Evolutionary conservation across 2,888 invertebrate species (phyloP).

Genomic region (Drosophila limbata): DNA sequence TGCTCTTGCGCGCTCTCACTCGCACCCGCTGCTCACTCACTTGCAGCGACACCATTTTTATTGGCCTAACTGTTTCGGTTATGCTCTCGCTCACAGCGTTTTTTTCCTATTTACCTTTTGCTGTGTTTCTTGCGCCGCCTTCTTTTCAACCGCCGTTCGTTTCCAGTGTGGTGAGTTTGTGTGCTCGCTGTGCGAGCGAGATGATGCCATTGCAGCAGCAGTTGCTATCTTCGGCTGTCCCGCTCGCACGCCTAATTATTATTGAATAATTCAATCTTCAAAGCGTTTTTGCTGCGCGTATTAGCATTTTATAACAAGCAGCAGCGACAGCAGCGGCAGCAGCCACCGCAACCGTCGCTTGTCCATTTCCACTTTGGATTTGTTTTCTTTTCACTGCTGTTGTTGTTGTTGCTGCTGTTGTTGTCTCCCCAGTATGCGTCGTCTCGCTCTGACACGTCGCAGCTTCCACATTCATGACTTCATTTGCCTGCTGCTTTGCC

Average conservation of each 20-base stretch:
- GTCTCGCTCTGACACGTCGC: conserved; percentile 68
- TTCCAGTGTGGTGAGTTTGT: conserved; percentile 78
- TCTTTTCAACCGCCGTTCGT: conserved; percentile 65
- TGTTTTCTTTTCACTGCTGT: conserved; percentile 25
- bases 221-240: conserved; percentile 35
- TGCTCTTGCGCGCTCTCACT: conserved; percentile 41
- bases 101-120: conserved; percentile 59
- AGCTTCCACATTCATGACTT: conserved; percentile 74
- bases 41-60: conserved; percentile 79
- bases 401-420: conserved; percentile 16
- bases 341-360: conserved; percentile 49
- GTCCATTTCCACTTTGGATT: conserved; percentile 64
- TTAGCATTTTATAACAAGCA: conserved; percentile 81
- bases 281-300: conserved; percentile 80
- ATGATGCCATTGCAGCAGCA: conserved; percentile 11
- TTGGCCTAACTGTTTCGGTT: conserved; percentile 66
- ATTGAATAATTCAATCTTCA: conserved; percentile 81
- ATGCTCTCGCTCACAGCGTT: conserved; percentile 53
- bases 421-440: conserved; percentile 33
- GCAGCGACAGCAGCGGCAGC: conserved; percentile 48
- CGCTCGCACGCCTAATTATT: conserved; percentile 78
- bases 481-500: conserved; percentile 63
- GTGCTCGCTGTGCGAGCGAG: conserved; percentile 41
- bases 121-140: conserved; percentile 72
- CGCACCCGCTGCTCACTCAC: conserved; percentile 20